Base-by-base conservation (phyloP, 2,888 invertebrate genomes). In the Eupithecia exiguata region DNA sequence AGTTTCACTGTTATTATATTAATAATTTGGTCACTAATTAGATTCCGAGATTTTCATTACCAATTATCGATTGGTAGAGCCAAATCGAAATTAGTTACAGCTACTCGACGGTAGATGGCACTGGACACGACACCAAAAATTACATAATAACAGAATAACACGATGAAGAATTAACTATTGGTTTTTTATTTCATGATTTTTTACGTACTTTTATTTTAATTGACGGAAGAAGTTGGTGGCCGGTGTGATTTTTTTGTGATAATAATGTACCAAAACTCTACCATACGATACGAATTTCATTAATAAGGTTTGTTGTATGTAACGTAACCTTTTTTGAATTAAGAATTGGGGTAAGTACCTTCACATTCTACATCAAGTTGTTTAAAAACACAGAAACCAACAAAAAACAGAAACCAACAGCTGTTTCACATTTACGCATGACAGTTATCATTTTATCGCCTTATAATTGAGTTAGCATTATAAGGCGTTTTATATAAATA, bases 51-150 rank as follows among this genome's bases (percentile, higher is more conserved):
- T 74, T 63, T 75, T 77, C 76, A 1, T 53, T 73, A 74, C 73
- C 77, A 61, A 25, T 66, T 46, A 25, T 72, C n/a, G 53, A 69
- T 69, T 40, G n/a, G 58, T 18, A 25, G 66, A 62, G 53, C 16
- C 49, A 25, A 36, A 70, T 68, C 77, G 68, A 75, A 25, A 73
- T 40, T 63, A 69, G 74, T 80, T 75, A 66, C 36, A 35, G 77
- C 92, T 85, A 83, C 91, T 92, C 89, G 78, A 75, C 87, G 75
- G 84, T 72, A 92, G 92, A 92, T 92, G 92, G 90, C 91, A 40
- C 40, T 70, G 49, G 58, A 49, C 18, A 21, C 6, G 5, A 10
- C 2, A 6, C 2, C 66, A 40, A 40, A 38, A 40, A 5, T 30
- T 61, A 21, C 61, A 21, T 9, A 3, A 65, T 36, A 35, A n/a